phyloP scores from a whole-genome alignment of 2,113 vertebrate species.

The Tympanuchus pallidicinctus region DNA sequence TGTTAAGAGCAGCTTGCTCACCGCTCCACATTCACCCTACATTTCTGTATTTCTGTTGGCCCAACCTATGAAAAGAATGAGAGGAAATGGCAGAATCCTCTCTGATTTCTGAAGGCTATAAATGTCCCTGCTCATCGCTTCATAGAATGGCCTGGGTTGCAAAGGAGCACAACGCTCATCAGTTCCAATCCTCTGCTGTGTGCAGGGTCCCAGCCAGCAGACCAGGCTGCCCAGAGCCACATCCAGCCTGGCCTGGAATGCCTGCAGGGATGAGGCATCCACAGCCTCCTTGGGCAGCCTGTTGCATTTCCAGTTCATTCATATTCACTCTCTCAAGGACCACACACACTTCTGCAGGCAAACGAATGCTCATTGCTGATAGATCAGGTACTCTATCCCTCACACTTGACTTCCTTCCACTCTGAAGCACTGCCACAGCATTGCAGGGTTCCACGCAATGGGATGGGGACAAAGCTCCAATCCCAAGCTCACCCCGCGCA shows the following conservation, averaged over 20 bases:
- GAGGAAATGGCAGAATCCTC: background rate
- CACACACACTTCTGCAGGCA: rapidly evolving
- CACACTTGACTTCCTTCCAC: too few relatives aligned
- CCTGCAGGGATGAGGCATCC: too few relatives aligned
- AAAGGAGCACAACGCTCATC: conserved; percentile 72
- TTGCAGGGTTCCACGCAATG: rapidly evolving
- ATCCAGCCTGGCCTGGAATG: too few relatives aligned
- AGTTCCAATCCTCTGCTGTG: too few relatives aligned
- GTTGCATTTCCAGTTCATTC: too few relatives aligned
- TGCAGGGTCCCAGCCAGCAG: too few relatives aligned
- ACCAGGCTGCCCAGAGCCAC: too few relatives aligned
- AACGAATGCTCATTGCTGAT: background rate
- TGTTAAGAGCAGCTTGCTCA: background rate
- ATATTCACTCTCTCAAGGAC: background rate
- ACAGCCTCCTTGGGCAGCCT: too few relatives aligned
- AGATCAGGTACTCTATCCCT: background rate
- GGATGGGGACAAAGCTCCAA: background rate
- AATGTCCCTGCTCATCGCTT: background rate
- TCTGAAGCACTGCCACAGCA: rapidly evolving
- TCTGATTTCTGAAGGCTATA: background rate
- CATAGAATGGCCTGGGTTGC: too few relatives aligned
- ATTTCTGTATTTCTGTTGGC: background rate
- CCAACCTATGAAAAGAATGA: background rate
- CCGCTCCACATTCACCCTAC: background rate
- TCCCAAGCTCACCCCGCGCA: rapidly evolving